Base-by-base conservation (phyloP, 2,113 vertebrate genomes). In the Gasterosteus aculeatus region DNA sequence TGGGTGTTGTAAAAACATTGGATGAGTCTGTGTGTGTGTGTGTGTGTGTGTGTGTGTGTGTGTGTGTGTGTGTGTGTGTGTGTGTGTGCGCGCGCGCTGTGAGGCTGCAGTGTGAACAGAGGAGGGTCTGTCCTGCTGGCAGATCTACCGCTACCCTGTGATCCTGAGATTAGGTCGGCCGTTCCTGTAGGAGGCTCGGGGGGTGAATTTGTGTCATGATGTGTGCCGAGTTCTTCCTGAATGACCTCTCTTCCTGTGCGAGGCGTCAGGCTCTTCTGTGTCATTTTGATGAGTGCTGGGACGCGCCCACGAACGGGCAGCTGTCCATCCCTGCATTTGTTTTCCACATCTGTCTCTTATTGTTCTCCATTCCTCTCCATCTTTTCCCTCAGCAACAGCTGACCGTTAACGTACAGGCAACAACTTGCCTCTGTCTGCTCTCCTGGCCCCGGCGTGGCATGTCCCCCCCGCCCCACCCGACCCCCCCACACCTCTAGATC, bases 91-190 rank as follows among this genome's bases (percentile, higher is more conserved):
- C 44, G 64, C 2, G 35, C 35, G 44, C 73, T 47, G 58, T 19
- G 29, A 72, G 77, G 46, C 63, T 80, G 29, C 63, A 81, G 76
- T 78, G 61, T 42, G 77, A 85, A 89, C 87, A 86, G 79, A 89
- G 63, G 19, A 10, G 63, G 44, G 56, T 83, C 87, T 88, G 78
- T 87, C 78, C 76, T 85, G 67, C 63, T 44, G 75, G 47, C 81
- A 77, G 66, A 85, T 82, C 80, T 62, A 44, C 47, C 35, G 14
- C 75, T 44, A 33, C 46, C 69, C 70, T 64, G 61, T 69, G 88
- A 85, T 90, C 72, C 68, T 33, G 56, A 82, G 81, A 77, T 90
- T 75, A 86, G 87, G 87, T 72, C 68, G 83, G 58, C 58, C 8
- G 74, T 75, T 80, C 47, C 64, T 75, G 69, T 49, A 71, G 38